Base-by-base conservation (phyloP, 2,888 invertebrate species). In the Eupithecia tripunctaria region DNA sequence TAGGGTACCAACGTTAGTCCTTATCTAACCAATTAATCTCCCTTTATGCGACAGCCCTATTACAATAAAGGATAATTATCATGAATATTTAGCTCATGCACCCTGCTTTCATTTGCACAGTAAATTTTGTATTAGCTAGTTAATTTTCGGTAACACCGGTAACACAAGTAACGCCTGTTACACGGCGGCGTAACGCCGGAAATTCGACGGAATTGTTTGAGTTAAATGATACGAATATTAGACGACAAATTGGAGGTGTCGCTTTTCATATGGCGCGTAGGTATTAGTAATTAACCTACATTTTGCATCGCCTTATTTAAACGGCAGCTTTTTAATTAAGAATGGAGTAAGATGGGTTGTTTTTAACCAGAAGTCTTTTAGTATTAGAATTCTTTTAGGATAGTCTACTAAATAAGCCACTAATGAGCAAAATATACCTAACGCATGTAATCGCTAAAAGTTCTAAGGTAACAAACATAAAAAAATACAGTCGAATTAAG, bases 41-140 rank as follows among this genome's bases (percentile, higher is more conserved):
- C 38, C 32, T 67, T 67, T 51, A 21, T 41, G 43, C 47, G 41
- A 27, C 43, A 66, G 25, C 66, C 66, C 64, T 41, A 38, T 38
- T 63, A 62, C 29, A 56, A 27, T 70, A 74, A 74, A 25, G 41
- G 68, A 68, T 68, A 56, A 66, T 73, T 71, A 70, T 68, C 67
- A 56, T 74, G 71, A 74, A 74, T 74, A 68, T 65, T 74, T 71
- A 62, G 71, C n/a, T 21, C 68, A 43, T 66, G 71, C 60, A 43
- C 59, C 70, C 41, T 64, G 51, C 41, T 71, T 66, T 74, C 68
- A 71, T 71, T 74, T 71, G 60, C 60, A 62, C 27, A 25, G 65
- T 74, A 68, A 70, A 74, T 74, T 65, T 68, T 71, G 70, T 74
- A 74, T 68, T 74, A 71, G 62, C 62, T 62, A 62, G 73, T 65